Evolutionary conservation across 1,140 invertebrate genomes (phyloP).

Genomic region (Luehdorfia chinensis): DNA sequence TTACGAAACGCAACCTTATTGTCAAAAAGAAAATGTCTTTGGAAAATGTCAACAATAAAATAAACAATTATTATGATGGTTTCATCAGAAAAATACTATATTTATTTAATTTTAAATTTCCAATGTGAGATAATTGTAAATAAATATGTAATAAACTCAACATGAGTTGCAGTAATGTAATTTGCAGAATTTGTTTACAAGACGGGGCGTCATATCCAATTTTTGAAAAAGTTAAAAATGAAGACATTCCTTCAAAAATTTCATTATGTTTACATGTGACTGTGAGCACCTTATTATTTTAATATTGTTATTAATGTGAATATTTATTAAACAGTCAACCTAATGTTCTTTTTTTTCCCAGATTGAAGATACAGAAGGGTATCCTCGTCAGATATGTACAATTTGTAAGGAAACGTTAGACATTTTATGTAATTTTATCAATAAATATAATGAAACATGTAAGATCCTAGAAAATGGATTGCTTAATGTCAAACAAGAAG

Average conservation of each 20-base stretch:
- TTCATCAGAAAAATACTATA: too few species aligned
- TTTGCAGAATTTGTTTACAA: conserved; percentile 54
- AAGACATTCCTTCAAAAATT: conserved; percentile 38
- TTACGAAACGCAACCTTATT: too few species aligned
- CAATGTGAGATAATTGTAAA: too few species aligned
- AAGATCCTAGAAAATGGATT: conserved; percentile 45
- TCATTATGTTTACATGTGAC: conserved; percentile 45
- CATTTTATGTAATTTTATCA: conserved; percentile 42
- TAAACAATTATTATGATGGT: too few species aligned
- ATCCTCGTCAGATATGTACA: conserved; percentile 51
- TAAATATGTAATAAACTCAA: too few species aligned
- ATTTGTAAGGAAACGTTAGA: conserved; percentile 44
- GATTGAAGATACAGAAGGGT: conserved; percentile 57
- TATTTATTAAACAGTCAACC: background rate
- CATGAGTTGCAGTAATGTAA: background rate
- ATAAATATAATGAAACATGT: conserved; percentile 49
- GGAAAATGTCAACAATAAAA: too few species aligned
- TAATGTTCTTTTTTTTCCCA: conserved; percentile 32
- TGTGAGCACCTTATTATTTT: conserved; percentile 25
- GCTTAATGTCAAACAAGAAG: conserved; percentile 47
- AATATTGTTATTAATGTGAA: background rate
- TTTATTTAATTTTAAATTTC: too few species aligned
- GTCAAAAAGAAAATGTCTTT: too few species aligned
- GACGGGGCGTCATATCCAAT: conserved; percentile 45
- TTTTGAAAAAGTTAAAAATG: conserved; percentile 38